Conservation (phyloP, 2,888 invertebrate genomes). For the Cosmopolites sordidus region DNA sequence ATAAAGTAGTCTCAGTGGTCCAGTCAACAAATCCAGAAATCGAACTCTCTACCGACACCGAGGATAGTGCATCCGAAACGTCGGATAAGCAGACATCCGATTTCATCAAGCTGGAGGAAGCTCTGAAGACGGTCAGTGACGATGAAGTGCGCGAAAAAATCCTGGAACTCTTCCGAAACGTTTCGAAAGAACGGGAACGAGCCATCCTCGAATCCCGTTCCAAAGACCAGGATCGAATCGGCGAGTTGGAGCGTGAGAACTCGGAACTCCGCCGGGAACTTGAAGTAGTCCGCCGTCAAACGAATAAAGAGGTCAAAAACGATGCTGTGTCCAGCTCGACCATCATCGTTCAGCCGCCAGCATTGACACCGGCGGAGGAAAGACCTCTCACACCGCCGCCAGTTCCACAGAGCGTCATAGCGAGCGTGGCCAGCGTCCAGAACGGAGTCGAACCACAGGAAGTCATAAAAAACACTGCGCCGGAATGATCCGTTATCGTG, state of each 20-base stretch:
- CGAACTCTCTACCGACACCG: conserved; percentile 68
- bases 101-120: conserved; percentile 40
- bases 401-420: conserved; percentile 32
- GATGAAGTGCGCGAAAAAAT: conserved; percentile 36
- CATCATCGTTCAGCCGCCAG: conserved; percentile 31
- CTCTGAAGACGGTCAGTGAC: conserved; percentile 39
- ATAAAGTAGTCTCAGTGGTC: conserved; percentile 38
- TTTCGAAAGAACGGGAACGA: conserved; percentile 42
- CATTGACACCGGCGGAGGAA: conserved; percentile 4
- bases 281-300: conserved; percentile 26
- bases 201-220: conserved; percentile 37
- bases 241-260: conserved; percentile 39
- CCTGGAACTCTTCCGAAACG: conserved; percentile 38
- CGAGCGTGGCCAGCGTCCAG: conserved; percentile 27
- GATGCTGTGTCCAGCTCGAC: conserved; percentile 34
- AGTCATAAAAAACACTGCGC: conserved; percentile 36
- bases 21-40: conserved; percentile 56
- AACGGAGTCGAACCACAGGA: conserved; percentile 30
- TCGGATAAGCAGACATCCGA: conserved; percentile 40
- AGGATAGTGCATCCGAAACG: conserved; percentile 53
- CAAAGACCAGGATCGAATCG: conserved; percentile 42
- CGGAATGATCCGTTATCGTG: conserved; percentile 43
- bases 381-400: conserved; percentile 13
- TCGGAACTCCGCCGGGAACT: conserved; percentile 34
- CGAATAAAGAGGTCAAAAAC: conserved; percentile 17